A percentile compares a stretch with the other conserved stretches of the same genome.
Conservation (phyloP, 2,888 invertebrate species). For the Erannis defoliaria region DNA sequence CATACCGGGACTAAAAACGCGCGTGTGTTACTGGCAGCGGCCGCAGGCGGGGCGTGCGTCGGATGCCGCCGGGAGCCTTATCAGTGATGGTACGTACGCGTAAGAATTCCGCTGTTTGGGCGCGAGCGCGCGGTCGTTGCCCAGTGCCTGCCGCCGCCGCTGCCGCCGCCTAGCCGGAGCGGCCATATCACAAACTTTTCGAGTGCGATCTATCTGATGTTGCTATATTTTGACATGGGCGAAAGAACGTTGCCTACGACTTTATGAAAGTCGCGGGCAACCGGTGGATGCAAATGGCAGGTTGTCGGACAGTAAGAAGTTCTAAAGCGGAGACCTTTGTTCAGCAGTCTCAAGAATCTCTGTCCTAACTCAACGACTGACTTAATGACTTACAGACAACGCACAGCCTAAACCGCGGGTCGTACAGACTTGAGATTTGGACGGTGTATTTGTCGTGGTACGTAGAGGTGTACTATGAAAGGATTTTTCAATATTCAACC, state of each 20-base stretch:
- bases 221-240: neutral
- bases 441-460: no score
- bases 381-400: no score
- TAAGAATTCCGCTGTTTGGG: conserved; percentile 74
- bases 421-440: no score
- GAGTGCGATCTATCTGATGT: conserved; percentile 25
- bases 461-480: no score
- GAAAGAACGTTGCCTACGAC: neutral
- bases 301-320: no score
- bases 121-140: conserved; percentile 60
- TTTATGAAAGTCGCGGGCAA: no score
- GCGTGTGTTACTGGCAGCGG: conserved; percentile 40
- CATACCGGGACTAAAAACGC: conserved; percentile 48
- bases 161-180: conserved; percentile 66
- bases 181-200: conserved; percentile 64
- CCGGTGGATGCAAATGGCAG: no score
- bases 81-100: conserved; percentile 74
- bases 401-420: no score
- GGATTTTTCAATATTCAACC: no score
- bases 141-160: conserved; percentile 25
- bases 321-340: no score
- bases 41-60: conserved; percentile 53
- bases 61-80: conserved; percentile 71
- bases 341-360: no score
- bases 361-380: no score